Base-by-base conservation (phyloP, 1,140 invertebrate genomes). In the Drosophila leontia region DNA sequence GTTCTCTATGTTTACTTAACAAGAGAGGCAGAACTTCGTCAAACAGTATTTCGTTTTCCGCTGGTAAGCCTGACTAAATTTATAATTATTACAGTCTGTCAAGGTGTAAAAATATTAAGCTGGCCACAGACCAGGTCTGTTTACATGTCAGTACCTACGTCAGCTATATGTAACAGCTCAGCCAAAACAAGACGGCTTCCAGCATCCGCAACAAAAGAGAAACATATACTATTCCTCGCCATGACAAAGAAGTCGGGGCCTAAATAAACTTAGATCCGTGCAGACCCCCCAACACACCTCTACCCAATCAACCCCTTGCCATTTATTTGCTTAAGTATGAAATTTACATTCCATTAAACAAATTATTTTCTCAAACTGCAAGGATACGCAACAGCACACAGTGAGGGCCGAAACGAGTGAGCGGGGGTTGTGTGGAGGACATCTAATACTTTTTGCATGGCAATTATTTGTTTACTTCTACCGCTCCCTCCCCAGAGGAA, bases 331-430 rank as follows among this genome's bases (percentile, higher is more conserved):
- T 80, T 90, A 81, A 87, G 85, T 81, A 84, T 81, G 76, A 88
- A 88, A 88, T 88, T 88, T 88, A 88, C 84, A 88, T 88, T 88
- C 85, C 84, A 88, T 88, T 88, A 88, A 90, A 85, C 84, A 90
- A 88, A 88, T 88, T 88, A 90, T 88, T 88, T 88, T 87, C 59
- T 84, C 83, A 60, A 80, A 77, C 71, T 87, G 80, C 64, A 70
- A 58, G 64, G 57, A 45, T 72, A 77, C 75, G 75, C 75, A 56
- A 77, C 74, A 78, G 57, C 67, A 64, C 74, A 55, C 48, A 64
- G 35, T 9, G 68, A 51, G n/a, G 47, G 26, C 26, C 29, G 19
- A 17, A 13, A 34, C 32, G 32, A 23, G 51, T 37, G 7, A 7
- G 11, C 26, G 11, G 29, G 39, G 48, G 26, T 29, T 23, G 13